A percentile compares a stretch with the other conserved stretches of the same genome.
phyloP scores from a whole-genome alignment of 2,888 invertebrate genomes.

The Drosophila parthenogenetica region DNA sequence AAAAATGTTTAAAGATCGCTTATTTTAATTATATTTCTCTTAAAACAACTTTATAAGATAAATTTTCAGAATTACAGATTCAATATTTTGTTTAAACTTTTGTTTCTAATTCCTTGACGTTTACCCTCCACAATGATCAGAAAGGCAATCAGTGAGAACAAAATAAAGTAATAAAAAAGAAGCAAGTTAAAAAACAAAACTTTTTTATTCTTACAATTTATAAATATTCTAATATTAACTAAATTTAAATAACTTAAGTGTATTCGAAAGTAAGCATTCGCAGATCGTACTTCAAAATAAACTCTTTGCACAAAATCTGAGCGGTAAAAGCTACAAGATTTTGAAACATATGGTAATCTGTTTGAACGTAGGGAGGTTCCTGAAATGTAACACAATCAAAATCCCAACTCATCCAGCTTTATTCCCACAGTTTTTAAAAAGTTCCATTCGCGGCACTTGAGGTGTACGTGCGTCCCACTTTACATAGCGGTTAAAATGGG shows the following conservation, averaged over 20 bases:
- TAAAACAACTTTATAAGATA: no score
- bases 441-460: slow-evolving; percentile 7
- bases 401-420: not conserved
- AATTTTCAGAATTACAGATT: no score
- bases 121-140: not conserved
- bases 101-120: not conserved
- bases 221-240: no score
- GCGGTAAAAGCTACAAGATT: not conserved
- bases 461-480: slow-evolving; percentile 54
- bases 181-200: no score
- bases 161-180: no score
- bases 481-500: slow-evolving; percentile 25
- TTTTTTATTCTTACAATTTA: no score
- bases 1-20: no score
- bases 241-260: no score
- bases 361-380: not conserved
- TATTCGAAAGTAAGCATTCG: no score
- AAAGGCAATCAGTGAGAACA: not conserved
- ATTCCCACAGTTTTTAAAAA: slow-evolving; percentile 45
- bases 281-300: no score
- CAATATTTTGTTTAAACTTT: not conserved
- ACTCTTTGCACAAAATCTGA: not conserved
- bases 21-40: no score
- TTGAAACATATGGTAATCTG: not conserved
- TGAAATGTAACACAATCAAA: not conserved